phyloP scores from a whole-genome alignment of 2,888 invertebrate species.

The Caenorhabditis parvicauda region DNA sequence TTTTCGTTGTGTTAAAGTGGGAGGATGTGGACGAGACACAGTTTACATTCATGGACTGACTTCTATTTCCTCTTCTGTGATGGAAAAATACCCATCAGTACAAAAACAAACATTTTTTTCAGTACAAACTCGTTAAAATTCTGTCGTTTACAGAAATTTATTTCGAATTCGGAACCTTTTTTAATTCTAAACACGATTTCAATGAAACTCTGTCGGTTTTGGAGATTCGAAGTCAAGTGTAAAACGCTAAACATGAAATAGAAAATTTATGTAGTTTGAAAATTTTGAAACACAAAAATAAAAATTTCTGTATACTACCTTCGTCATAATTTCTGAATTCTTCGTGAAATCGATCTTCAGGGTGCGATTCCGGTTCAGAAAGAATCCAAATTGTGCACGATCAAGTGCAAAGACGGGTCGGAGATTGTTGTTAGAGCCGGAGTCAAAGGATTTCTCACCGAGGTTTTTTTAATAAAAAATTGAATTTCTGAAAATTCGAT shows the following conservation, averaged over 20 bases:
- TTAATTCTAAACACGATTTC: no score
- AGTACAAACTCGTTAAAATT: background rate
- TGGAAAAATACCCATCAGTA: no score
- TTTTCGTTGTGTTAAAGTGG: no score
- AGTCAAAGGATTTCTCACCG: slow-evolving; percentile 35
- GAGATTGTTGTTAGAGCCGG: slow-evolving; percentile 38
- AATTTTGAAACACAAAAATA: background rate
- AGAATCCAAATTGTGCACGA: slow-evolving; percentile 40
- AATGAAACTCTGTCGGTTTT: no score
- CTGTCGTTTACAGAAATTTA: background rate
- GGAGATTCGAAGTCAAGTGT: no score
- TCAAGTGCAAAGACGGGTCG: slow-evolving; percentile 34
- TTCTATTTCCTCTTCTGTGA: no score
- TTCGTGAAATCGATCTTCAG: slow-evolving; percentile 13
- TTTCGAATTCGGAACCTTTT: no score
- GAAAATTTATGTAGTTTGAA: background rate
- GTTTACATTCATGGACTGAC: no score
- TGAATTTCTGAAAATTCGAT: background rate
- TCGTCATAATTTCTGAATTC: background rate
- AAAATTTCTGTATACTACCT: no score
- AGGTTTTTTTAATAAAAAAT: slow-evolving; percentile 13
- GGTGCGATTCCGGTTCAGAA: slow-evolving; percentile 40
- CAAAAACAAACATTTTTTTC: background rate
- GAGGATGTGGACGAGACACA: no score
- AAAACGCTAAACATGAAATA: no score